Evolutionary conservation across 2,113 vertebrate genomes (phyloP).

Genomic region (Nansenia antarctica): DNA sequence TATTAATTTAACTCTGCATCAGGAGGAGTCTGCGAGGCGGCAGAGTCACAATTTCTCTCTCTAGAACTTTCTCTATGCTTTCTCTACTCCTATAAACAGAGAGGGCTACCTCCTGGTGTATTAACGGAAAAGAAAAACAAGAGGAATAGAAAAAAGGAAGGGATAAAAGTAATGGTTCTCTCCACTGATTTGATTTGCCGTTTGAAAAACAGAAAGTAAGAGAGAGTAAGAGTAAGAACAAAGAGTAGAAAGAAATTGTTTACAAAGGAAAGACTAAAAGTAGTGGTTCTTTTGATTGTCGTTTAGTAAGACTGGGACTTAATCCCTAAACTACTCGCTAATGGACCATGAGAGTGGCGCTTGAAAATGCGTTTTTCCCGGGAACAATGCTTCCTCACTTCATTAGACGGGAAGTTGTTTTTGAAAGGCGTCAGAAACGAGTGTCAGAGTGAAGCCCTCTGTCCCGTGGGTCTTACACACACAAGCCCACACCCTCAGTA

Average conservation of each 20-base stretch:
- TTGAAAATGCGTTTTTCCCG: background rate
- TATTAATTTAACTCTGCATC: constrained; percentile 70
- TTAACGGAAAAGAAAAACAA: too few species aligned
- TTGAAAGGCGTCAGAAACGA: background rate
- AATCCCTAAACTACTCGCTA: background rate
- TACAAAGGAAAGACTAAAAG: too few species aligned
- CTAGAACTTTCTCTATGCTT: constrained; percentile 37
- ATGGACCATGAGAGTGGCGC: background rate
- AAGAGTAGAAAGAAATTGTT: too few species aligned
- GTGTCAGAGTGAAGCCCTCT: background rate
- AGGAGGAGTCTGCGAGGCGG: constrained; percentile 43
- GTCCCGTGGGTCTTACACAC: background rate
- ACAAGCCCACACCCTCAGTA: too few species aligned
- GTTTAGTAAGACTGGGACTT: too few species aligned
- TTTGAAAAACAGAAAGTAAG: constrained; percentile 54
- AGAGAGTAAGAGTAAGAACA: too few species aligned
- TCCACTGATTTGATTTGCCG: constrained; percentile 58
- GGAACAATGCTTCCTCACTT: background rate
- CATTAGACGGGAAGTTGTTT: background rate
- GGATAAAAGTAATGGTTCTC: constrained; percentile 4
- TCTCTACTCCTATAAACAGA: too few species aligned
- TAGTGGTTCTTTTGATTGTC: too few species aligned
- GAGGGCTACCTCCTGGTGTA: too few species aligned
- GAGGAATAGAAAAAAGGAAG: too few species aligned
- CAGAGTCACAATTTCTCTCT: constrained; percentile 49